Base-by-base conservation (phyloP, 2,113 vertebrate genomes). In the Gymnogyps californianus region DNA sequence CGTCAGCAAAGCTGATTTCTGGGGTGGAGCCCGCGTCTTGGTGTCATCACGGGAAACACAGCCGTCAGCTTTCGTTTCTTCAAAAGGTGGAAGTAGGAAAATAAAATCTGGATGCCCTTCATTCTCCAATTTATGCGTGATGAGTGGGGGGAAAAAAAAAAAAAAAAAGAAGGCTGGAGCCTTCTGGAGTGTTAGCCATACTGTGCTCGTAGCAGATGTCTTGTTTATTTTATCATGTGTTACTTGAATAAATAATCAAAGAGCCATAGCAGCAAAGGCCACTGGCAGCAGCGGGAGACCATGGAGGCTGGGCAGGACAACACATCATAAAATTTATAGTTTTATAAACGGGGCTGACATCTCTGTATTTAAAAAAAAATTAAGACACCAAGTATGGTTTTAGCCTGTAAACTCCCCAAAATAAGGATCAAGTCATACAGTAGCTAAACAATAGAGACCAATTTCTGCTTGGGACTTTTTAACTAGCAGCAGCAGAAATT, bases 181-280 rank as follows among this genome's bases (percentile, higher is more conserved):
- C 64, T 87, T 91, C 83, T 90, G 86, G 65, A 75, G 88, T 36
- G 62, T 87, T 79, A 95, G 65, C 74, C 85, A 15, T 32, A 9
- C 38, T 31, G 66, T 42, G 20, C 70, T 69, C n/a, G 5, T 7
- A 69, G 65, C 90, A 93, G 93, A 77, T 91, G 81, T 57, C 84
- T 51, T 47, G 22, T 36, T 76, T 46, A 14, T 25, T 79, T 71
- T 29, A 49, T 72, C 94, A 87, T n/a, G 8, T 54, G 85, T 32
- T 83, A 22, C 81, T 16, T 9, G 52, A 67, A 44, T 55, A 86
- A 66, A 40, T 36, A 46, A 58, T 24, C 22, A 40, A 17, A 46
- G 47, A 38, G 44, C 19, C 8, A 16, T 1, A 32, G 65, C 2
- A 49, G 42, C 28, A 31, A 64, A 67, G 55, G 7, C 62, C 67